Conservation (phyloP, 2,888 invertebrate genomes). For the Apamea anceps region DNA sequence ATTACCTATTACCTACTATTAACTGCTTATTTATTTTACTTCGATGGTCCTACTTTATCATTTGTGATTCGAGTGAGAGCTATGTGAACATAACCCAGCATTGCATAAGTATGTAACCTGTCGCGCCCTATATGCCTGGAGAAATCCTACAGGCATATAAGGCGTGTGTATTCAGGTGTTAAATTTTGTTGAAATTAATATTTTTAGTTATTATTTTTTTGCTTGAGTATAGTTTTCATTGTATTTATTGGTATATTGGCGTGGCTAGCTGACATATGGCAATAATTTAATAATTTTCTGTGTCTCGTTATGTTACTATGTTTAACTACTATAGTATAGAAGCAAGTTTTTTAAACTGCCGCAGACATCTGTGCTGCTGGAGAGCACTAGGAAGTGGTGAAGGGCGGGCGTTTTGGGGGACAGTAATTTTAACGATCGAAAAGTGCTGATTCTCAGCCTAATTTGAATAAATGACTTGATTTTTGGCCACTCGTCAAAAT, state of each 20-base stretch:
- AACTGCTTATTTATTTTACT: background rate
- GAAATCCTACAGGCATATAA: too few species aligned
- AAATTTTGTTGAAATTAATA: background rate
- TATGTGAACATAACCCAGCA: background rate
- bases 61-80: background rate
- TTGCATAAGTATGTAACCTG: background rate
- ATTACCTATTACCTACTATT: too few species aligned
- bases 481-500: background rate
- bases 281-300: background rate
- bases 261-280: background rate
- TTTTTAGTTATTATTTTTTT: background rate
- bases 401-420: background rate
- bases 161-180: background rate
- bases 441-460: background rate
- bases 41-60: background rate
- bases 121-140: background rate
- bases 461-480: background rate
- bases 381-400: background rate
- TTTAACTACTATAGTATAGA: background rate
- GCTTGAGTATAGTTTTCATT: background rate
- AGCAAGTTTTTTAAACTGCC: background rate
- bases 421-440: background rate
- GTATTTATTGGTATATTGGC: background rate
- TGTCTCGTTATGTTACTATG: background rate
- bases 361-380: background rate